These are phyloP conservation scores for Volucella bombylans DNA, from an alignment of 2,888 invertebrate species.

Conservation along the genomic window DNA sequence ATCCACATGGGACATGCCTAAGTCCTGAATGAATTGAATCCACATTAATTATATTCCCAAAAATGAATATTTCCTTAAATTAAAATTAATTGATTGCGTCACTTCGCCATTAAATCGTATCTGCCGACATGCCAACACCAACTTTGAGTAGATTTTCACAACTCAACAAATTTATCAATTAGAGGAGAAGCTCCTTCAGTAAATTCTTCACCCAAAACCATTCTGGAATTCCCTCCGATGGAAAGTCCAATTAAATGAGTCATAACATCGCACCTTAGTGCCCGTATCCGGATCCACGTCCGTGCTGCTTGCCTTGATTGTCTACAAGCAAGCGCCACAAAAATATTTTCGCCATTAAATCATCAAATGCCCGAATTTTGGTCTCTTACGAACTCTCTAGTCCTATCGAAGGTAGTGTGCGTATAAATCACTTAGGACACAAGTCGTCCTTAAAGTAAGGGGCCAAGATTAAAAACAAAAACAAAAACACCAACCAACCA, in stretches of 20 bases:
- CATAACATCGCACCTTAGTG: conserved; percentile 31
- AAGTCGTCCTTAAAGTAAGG: conserved; percentile 22
- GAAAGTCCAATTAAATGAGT: conserved; percentile 33
- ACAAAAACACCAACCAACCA: too few relatives aligned
- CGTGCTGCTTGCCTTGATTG: background rate
- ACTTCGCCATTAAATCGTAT: too few relatives aligned
- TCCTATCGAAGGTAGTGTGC: conserved; percentile 21
- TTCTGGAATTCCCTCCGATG: conserved; percentile 13
- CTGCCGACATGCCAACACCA: background rate
- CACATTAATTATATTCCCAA: too few relatives aligned
- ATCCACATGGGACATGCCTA: too few relatives aligned
- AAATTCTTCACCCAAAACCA: conserved; percentile 17
- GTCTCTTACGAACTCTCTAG: conserved; percentile 32
- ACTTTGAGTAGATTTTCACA: conserved; percentile 25
- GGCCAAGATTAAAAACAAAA: background rate
- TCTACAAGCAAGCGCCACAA: conserved; percentile 16
- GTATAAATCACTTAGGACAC: conserved; percentile 44
- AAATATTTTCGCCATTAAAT: conserved; percentile 45
- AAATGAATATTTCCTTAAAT: too few relatives aligned
- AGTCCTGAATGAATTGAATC: too few relatives aligned
- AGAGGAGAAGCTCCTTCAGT: conserved; percentile 26
- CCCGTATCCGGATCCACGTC: background rate
- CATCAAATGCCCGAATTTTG: conserved; percentile 39
- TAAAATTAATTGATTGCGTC: too few relatives aligned
- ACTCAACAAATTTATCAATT: conserved; percentile 35